Conservation (phyloP, 2,113 vertebrate genomes). For the Grallaria varia region DNA sequence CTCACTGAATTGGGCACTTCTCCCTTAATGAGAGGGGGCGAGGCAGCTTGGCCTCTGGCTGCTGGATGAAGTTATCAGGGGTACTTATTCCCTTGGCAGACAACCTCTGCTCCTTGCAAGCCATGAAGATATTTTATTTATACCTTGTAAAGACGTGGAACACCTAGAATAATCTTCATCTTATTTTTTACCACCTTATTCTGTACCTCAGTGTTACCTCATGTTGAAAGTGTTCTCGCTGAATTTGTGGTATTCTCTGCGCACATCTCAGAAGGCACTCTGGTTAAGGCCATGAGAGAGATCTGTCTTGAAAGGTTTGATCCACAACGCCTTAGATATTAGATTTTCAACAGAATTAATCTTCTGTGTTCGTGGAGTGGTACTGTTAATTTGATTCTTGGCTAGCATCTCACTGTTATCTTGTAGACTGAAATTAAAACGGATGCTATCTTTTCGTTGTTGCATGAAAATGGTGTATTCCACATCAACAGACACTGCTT, state of each 20-base stretch:
- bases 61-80: not conserved
- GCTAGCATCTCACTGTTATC: not conserved
- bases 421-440: not conserved
- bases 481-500: not conserved
- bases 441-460: not conserved
- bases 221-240: not conserved
- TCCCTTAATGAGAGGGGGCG: constrained; percentile 26
- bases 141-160: not conserved
- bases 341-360: not conserved
- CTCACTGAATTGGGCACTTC: constrained; percentile 40
- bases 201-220: not conserved
- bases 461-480: not conserved
- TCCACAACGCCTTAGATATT: not conserved
- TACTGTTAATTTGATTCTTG: not conserved
- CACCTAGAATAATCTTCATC: not conserved
- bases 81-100: not conserved
- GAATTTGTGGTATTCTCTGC: not conserved
- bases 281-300: not conserved
- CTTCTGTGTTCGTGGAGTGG: not conserved
- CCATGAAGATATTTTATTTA: not conserved
- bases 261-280: not conserved
- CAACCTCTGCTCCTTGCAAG: not conserved
- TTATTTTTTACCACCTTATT: not conserved
- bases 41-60: not conserved
- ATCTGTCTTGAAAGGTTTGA: not conserved